Conservation (phyloP, 2,797 vertebrate genomes). For the Tauraco hartlaubi region DNA sequence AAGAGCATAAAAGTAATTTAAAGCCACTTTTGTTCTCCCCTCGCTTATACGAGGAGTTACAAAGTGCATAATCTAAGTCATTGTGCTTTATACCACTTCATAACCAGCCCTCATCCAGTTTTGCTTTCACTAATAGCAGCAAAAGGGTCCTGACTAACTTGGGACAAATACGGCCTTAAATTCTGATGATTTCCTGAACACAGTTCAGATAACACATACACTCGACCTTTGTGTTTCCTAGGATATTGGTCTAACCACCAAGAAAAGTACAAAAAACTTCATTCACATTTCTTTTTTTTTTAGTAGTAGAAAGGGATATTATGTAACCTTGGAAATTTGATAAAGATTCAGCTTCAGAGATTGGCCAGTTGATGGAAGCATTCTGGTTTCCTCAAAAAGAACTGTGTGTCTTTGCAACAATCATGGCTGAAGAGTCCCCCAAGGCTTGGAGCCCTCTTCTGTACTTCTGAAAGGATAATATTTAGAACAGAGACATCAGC, state of each 20-base stretch:
- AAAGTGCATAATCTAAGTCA: conserved; percentile 20
- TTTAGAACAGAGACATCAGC: neutral
- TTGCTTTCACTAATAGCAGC: neutral
- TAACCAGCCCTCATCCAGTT: neutral
- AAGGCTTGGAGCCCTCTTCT: neutral
- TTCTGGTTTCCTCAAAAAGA: conserved; percentile 53
- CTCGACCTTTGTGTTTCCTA: conserved; percentile 38
- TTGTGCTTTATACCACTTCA: conserved; percentile 29
- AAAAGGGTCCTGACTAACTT: neutral
- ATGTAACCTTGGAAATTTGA: conserved; percentile 19
- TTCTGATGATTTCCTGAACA: neutral
- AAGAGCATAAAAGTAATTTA: conserved; percentile 32
- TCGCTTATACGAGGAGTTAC: neutral
- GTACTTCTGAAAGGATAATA: conserved; percentile 61
- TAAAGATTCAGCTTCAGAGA: conserved; percentile 9
- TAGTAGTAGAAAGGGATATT: conserved; percentile 36
- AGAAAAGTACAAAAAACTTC: conserved; percentile 35
- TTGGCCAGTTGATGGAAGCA: neutral
- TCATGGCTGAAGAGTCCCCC: neutral
- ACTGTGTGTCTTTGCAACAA: neutral
- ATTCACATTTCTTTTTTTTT: conserved; percentile 36
- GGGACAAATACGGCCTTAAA: conserved; percentile 23
- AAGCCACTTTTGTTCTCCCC: conserved; percentile 20
- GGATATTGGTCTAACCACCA: neutral
- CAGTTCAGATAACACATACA: conserved; percentile 20